phyloP scores from a whole-genome alignment of 1,140 invertebrate species.

The Macrobrachium rosenbergii region DNA sequence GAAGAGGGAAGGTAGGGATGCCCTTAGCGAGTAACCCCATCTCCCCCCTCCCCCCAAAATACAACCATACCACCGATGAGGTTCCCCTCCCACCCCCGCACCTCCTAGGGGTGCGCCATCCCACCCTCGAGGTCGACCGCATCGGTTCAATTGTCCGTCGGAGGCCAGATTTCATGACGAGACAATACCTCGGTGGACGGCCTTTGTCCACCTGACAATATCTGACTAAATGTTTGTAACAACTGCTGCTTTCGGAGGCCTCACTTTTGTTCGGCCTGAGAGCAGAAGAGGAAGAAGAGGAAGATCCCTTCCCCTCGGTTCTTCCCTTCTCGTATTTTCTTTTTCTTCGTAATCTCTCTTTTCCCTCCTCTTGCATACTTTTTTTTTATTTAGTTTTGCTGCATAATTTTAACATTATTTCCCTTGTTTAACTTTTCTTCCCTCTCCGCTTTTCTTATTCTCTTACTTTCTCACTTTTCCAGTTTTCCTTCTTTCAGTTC shows the following conservation, averaged over 20 bases:
- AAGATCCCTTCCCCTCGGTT: background rate
- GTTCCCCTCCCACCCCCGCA: background rate
- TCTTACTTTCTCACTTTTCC: conserved; percentile 4
- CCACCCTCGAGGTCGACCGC: background rate
- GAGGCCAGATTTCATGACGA: background rate
- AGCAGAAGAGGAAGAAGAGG: conserved; percentile 22
- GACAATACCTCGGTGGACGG: background rate
- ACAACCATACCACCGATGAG: no score
- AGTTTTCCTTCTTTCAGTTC: background rate
- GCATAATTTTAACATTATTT: no score
- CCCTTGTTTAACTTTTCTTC: background rate
- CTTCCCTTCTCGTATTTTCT: background rate
- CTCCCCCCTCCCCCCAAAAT: no score
- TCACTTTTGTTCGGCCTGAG: no score
- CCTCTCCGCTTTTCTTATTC: background rate
- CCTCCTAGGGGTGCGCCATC: background rate
- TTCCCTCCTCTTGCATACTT: no score
- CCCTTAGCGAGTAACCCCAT: no score
- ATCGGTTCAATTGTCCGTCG: background rate
- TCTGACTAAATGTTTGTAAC: conserved; percentile 46
- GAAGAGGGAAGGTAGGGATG: no score
- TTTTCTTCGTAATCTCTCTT: no score
- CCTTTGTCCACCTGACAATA: conserved; percentile 36
- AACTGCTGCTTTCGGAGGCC: background rate
- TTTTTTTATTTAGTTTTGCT: no score